Evolutionary conservation across 2,113 vertebrate genomes (phyloP).

Genomic region (Microcebus griseorufus): DNA sequence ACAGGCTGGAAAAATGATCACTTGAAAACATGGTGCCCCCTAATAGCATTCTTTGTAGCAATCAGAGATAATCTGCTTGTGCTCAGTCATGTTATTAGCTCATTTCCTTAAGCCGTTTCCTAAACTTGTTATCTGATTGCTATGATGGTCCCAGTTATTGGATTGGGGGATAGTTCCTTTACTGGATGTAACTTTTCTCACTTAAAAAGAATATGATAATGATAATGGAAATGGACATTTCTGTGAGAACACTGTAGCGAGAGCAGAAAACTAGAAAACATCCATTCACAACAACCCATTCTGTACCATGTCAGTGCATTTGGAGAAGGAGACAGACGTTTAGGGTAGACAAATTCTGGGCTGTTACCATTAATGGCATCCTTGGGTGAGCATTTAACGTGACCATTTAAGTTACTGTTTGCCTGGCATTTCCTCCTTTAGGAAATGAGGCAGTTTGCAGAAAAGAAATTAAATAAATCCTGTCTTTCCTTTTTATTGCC

Average conservation of each 20-base stretch:
- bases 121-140: conserved; percentile 78
- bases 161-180: conserved; percentile 63
- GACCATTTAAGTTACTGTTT: conserved; percentile 4
- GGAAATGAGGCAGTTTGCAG: conserved; percentile 56
- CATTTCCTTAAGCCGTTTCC: conserved; percentile 82
- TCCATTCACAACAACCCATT: not conserved
- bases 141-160: conserved; percentile 55
- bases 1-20: conserved; percentile 67
- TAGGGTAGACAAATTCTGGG: not conserved
- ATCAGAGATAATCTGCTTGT: conserved; percentile 76
- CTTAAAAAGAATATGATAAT: conserved; percentile 47
- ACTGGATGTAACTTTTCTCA: conserved; percentile 66
- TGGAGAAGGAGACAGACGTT: not conserved
- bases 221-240: conserved; percentile 55
- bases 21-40: conserved; percentile 62
- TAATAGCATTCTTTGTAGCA: conserved; percentile 67
- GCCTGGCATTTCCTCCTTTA: conserved; percentile 37
- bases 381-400: conserved; percentile 48
- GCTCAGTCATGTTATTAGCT: conserved; percentile 78
- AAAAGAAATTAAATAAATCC: conserved; percentile 69
- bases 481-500: conserved; percentile 44
- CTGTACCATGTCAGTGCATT: not conserved
- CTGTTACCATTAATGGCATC: not conserved
- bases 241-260: not conserved
- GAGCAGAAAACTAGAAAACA: not conserved